phyloP scores from a whole-genome alignment of 2,113 vertebrate genomes.

The Eupsittula cactorum region DNA sequence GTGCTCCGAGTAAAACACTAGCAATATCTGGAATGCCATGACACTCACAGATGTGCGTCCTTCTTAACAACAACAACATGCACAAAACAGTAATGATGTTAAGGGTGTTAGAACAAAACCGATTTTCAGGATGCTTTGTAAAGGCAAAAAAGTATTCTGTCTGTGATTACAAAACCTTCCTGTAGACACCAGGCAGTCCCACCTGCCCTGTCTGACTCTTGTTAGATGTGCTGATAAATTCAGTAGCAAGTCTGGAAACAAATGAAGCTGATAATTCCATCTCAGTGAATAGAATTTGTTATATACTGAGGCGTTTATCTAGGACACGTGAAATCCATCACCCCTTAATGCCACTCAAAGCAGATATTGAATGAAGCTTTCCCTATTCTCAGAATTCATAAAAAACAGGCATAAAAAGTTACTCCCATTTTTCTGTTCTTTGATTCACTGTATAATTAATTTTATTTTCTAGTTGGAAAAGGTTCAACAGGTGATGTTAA shows the following conservation, averaged over 20 bases:
- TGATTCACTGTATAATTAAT: background rate
- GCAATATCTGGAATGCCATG: background rate
- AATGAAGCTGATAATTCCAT: background rate
- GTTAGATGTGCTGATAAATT: background rate
- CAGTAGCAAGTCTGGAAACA: background rate
- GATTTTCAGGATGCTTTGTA: background rate
- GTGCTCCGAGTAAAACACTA: background rate
- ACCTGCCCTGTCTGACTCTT: background rate
- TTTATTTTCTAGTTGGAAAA: background rate
- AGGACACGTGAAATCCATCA: background rate
- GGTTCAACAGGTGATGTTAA: background rate
- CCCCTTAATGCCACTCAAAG: background rate
- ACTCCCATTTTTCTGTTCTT: background rate
- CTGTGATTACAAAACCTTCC: background rate
- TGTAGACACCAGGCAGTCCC: background rate
- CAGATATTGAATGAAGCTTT: background rate
- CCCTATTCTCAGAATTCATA: background rate
- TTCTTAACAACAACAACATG: background rate
- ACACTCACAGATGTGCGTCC: background rate
- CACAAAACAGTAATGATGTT: fast-evolving
- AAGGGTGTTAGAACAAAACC: background rate
- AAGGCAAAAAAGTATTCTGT: background rate
- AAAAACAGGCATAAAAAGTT: fast-evolving
- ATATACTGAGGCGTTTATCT: background rate
- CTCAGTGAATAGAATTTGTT: background rate